phyloP scores from a whole-genome alignment of 2,113 vertebrate genomes.

The Tonatia bakeri region DNA sequence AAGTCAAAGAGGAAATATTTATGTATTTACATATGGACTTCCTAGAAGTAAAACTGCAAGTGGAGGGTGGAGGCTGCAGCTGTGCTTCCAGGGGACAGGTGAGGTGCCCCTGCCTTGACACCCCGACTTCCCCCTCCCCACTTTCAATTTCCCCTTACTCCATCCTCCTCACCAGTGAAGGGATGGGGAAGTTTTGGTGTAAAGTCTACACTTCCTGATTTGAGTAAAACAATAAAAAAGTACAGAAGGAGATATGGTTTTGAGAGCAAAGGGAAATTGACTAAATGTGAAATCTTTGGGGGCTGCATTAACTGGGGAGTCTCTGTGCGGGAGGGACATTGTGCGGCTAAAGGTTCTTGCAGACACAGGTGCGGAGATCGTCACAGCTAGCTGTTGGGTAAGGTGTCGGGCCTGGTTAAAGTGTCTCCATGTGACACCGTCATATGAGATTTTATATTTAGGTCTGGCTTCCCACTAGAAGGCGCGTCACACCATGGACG shows the following conservation, averaged over 20 bases:
- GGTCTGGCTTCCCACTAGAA: not conserved
- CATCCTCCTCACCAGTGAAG: not conserved
- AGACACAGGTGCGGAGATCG: not conserved
- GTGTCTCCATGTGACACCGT: not conserved
- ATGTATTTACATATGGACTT: not conserved
- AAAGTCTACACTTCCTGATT: slow-evolving; percentile 54
- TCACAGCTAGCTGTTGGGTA: not conserved
- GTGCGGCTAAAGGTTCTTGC: not conserved
- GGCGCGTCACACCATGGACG: not conserved
- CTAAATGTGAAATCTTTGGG: slow-evolving; percentile 41
- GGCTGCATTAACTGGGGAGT: not conserved
- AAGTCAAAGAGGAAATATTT: not conserved
- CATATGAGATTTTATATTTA: not conserved
- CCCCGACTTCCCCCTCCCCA: not conserved
- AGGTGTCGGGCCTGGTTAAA: not conserved
- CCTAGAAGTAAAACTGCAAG: slow-evolving; percentile 25
- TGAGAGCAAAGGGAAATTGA: slow-evolving; percentile 65
- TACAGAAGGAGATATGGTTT: slow-evolving; percentile 65
- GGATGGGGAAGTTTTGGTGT: slow-evolving; percentile 42
- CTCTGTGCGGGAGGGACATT: not conserved
- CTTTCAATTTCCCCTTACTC: slow-evolving; percentile 31
- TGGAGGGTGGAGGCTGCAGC: not conserved
- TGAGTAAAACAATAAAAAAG: slow-evolving; percentile 66
- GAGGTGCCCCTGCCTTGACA: not conserved
- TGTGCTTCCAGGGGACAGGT: not conserved